A percentile compares a stretch with the other conserved stretches of the same genome.
phyloP scores from a whole-genome alignment of 2,888 invertebrate genomes.

The Oligia latruncula region DNA sequence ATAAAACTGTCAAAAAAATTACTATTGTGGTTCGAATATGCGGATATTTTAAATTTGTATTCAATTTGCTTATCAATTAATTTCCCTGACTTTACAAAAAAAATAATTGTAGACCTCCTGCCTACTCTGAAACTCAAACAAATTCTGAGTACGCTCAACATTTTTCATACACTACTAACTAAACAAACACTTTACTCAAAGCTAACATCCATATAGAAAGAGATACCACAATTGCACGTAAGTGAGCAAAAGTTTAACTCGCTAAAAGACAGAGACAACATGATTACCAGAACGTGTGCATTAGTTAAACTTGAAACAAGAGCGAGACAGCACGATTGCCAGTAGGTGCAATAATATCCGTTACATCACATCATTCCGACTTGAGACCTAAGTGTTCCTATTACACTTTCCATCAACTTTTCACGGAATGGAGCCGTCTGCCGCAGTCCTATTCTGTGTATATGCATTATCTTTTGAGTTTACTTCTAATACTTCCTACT shows the following conservation, averaged over 20 bases:
- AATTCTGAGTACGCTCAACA: not conserved
- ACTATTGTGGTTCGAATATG: not conserved
- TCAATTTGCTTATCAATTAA: not conserved
- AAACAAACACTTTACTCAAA: not conserved
- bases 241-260: not conserved
- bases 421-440: conserved; percentile 62
- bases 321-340: conserved; percentile 25
- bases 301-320: not conserved
- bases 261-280: conserved; percentile 13
- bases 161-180: not conserved
- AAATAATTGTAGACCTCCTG: too few species aligned
- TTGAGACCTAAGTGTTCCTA: conserved; percentile 70
- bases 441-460: conserved; percentile 59
- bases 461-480: not conserved
- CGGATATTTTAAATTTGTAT: not conserved
- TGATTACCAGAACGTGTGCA: not conserved
- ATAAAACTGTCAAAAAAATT: not conserved
- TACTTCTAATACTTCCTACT: not conserved
- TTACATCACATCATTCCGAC: conserved; percentile 68
- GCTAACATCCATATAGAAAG: not conserved
- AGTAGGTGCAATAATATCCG: conserved; percentile 62
- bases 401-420: conserved; percentile 72
- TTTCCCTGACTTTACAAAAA: not conserved
- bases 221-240: not conserved
- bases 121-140: not conserved